A percentile compares a stretch with the other conserved stretches of the same genome.
These are phyloP conservation scores for Elephantulus edwardii DNA, from an alignment of 2,113 vertebrate species.

Conservation along the genomic window DNA sequence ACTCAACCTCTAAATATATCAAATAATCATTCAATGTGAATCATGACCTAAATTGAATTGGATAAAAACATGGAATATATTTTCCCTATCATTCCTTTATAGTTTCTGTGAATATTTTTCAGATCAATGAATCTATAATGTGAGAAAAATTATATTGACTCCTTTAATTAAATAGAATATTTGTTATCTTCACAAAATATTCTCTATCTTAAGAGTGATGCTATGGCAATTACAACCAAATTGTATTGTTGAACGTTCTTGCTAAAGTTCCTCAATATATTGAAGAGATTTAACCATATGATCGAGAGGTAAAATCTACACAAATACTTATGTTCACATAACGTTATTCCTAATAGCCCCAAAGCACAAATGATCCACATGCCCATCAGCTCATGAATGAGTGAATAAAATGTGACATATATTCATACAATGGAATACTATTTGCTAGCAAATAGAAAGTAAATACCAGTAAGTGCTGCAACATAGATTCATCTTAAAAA, in stretches of 20 bases:
- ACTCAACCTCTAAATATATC: background rate
- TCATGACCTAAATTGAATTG: background rate
- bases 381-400: background rate
- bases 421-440: background rate
- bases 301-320: background rate
- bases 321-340: background rate
- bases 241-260: background rate
- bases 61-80: background rate
- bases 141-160: background rate
- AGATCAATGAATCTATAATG: background rate
- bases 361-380: background rate
- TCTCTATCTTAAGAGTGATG: background rate
- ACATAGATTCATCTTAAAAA: background rate
- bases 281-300: background rate
- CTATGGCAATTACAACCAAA: background rate
- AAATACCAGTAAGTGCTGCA: background rate
- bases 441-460: background rate
- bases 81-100: background rate
- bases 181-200: conserved; percentile 4
- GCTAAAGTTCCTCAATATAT: background rate
- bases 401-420: background rate
- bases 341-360: background rate
- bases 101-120: background rate
- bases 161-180: background rate
- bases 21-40: background rate